Percentiles rank a stretch among this genome's conserved stretches.
Conservation (phyloP, 1,140 invertebrate species). For the Magallana gigas region DNA sequence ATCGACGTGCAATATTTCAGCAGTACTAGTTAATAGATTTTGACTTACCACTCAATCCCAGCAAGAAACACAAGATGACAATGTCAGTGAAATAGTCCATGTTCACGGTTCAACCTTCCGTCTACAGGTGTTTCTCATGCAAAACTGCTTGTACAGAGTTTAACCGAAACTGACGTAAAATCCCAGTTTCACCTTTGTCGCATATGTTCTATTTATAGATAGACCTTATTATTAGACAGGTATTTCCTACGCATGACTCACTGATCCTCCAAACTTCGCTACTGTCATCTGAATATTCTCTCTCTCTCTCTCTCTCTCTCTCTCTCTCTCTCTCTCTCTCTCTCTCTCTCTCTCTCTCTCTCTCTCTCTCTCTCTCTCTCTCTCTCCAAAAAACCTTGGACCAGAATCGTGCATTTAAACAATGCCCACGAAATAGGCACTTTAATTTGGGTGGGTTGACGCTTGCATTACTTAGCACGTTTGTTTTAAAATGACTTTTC, state of each 20-base stretch:
- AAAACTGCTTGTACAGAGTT: neutral
- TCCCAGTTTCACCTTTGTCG: neutral
- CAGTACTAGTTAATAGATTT: neutral
- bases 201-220: neutral
- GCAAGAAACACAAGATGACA: neutral
- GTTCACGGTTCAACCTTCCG: neutral
- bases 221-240: neutral
- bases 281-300: too few species aligned
- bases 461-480: too few species aligned
- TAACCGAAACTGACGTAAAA: constrained; percentile 17
- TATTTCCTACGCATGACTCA: neutral
- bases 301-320: too few species aligned
- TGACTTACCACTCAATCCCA: constrained; percentile 19
- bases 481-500: too few species aligned
- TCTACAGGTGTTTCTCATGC: neutral
- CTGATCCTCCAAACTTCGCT: neutral
- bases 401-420: too few species aligned
- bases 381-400: too few species aligned
- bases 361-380: too few species aligned
- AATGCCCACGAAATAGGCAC: too few species aligned
- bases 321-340: neutral
- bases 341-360: neutral
- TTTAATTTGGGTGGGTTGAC: too few species aligned
- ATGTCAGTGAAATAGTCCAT: neutral
- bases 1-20: neutral